Conservation (phyloP, 2,113 vertebrate genomes). For the Tichodroma muraria region DNA sequence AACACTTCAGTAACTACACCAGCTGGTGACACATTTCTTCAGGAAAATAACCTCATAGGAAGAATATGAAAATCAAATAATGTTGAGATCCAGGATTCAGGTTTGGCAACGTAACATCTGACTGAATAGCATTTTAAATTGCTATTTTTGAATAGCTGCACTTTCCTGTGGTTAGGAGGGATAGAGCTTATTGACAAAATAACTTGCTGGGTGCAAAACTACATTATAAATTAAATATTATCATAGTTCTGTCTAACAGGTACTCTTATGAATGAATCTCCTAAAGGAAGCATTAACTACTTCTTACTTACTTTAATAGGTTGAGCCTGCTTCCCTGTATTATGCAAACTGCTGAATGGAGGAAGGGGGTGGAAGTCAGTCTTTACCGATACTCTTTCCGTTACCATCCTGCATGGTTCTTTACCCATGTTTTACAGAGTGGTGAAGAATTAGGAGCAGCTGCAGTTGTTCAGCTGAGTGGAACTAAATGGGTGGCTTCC, state of each 20-base stretch:
- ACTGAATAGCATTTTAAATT: not conserved
- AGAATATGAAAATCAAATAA: not conserved
- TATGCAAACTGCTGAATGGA: conserved; percentile 25
- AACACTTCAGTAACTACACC: not conserved
- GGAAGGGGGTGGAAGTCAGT: not conserved
- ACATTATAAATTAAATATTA: not conserved
- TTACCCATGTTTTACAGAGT: conserved; percentile 33
- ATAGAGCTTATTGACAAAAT: not conserved
- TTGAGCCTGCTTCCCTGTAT: conserved; percentile 34
- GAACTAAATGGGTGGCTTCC: conserved; percentile 34
- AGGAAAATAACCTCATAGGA: not conserved
- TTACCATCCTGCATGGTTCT: conserved; percentile 6
- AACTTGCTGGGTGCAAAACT: not conserved
- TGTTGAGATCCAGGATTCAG: not conserved
- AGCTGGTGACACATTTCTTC: not conserved
- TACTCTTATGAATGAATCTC: not conserved
- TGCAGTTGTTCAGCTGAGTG: conserved; percentile 32
- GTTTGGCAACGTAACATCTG: not conserved
- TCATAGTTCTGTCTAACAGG: not conserved
- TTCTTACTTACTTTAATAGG: conserved; percentile 30
- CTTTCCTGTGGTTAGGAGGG: not conserved
- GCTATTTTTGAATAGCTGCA: not conserved
- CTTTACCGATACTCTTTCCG: not conserved
- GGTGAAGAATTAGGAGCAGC: conserved; percentile 46
- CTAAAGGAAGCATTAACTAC: conserved; percentile 22